A percentile compares a stretch with the other conserved stretches of the same genome.
Conservation (phyloP, 1,140 invertebrate genomes). For the Pentalonia nigronervosa region DNA sequence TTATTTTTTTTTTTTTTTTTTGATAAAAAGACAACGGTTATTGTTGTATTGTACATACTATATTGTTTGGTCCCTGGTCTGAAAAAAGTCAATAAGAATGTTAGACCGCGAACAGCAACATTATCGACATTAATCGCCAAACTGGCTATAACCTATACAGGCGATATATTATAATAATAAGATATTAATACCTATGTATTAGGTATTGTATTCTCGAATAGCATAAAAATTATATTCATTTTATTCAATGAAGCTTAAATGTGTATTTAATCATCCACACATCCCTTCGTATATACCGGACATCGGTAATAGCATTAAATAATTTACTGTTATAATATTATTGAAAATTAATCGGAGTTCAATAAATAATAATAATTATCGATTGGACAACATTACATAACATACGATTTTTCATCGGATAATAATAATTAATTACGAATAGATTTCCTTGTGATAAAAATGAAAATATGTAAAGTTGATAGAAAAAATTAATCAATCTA, state of each 20-base stretch:
- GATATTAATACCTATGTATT: neutral
- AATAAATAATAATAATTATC: neutral
- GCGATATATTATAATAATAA: neutral
- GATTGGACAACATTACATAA: neutral
- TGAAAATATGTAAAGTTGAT: neutral
- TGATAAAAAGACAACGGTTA: slow-evolving; percentile 5
- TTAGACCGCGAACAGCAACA: neutral
- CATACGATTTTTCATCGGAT: neutral
- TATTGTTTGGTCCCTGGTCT: neutral
- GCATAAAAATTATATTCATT: neutral
- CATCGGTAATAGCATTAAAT: neutral
- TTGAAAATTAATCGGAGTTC: neutral
- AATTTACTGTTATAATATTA: neutral
- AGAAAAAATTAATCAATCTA: too few species aligned
- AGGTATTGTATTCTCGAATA: neutral
- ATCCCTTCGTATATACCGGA: neutral
- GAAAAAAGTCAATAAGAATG: slow-evolving; percentile 19
- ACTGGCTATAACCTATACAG: neutral
- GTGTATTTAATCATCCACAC: neutral
- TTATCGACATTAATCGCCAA: neutral
- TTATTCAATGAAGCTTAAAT: neutral
- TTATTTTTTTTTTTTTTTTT: neutral
- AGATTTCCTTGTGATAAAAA: neutral
- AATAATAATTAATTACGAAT: too few species aligned
- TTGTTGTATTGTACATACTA: neutral